Base-by-base conservation (phyloP, 2,797 vertebrate species). In the Sebastes itinus region DNA sequence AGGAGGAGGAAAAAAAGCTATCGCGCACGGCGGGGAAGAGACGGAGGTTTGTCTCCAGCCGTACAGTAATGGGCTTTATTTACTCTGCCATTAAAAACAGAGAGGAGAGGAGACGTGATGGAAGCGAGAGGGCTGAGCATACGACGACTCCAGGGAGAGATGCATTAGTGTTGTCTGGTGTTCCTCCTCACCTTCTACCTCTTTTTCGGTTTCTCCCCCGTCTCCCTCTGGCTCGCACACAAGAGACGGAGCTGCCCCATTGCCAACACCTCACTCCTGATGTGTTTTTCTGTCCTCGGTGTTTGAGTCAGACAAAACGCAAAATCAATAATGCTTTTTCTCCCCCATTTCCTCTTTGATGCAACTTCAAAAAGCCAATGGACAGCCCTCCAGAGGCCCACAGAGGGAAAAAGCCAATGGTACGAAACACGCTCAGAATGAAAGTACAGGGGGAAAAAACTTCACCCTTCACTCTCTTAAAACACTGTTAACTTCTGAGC, bases 251-350 rank as follows among this genome's bases (percentile, higher is more conserved):
- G 79, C 85, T 84, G 88, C 87, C 86, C 85, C 79, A 80, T 83
- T 89, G 89, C 83, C 87, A 90, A 89, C 88, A 92, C 93, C 92
- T 91, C 73, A 86, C 91, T 94, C 87, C 92, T 90, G 85, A 90
- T 83, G 90, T 92, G 93, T 94, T 93, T 95, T 91, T 94, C 94
- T 95, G 93, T 95, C 93, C 94, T 94, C 88, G 75, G 85, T 91
- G 92, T 95, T 95, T 90, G 92, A 95, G 94, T 95, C 94, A 93
- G 95, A 96, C 96, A 96, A 96, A 96, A 96, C 94, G 94, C 92
- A 95, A 95, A 95, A 96, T 96, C 96, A 95, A 96, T 96, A 95
- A 94, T 87, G 91, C 93, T 90, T 95, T 95, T 94, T 88, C 91
- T 89, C 91, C 93, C 89, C 95, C 89, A 92, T 95, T 95, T 96